Evolutionary conservation across 2,797 vertebrate genomes (phyloP).

Genomic region (Mormyrops boulengeri): DNA sequence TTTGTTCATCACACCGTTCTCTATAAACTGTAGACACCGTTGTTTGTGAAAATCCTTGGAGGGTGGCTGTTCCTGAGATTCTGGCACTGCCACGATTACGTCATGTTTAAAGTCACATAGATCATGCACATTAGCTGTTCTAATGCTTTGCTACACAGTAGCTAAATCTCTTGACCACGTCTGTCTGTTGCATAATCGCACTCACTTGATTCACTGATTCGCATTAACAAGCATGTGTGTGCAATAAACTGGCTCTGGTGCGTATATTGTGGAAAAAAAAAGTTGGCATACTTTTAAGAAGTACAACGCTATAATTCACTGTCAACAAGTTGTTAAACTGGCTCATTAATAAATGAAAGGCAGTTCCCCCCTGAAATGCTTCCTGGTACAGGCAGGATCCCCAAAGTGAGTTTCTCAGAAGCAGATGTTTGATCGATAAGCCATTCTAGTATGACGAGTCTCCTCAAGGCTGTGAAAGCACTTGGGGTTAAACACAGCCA

Average conservation of each 20-base stretch:
- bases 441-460: neutral
- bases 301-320: neutral
- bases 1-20: neutral
- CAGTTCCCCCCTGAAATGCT: neutral
- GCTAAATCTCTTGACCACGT: neutral
- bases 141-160: neutral
- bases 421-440: conserved; percentile 2
- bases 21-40: neutral
- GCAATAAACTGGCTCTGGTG: neutral
- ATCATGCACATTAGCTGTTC: neutral
- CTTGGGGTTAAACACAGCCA: neutral
- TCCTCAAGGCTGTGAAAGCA: neutral
- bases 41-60: neutral
- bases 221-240: neutral
- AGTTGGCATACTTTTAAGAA: neutral
- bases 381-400: neutral
- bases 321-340: neutral
- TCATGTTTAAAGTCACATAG: neutral
- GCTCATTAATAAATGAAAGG: neutral
- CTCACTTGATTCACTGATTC: neutral
- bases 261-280: neutral
- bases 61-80: neutral
- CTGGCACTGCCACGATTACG: neutral
- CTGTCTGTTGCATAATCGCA: neutral
- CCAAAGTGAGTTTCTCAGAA: conserved; percentile 6